phyloP scores from a whole-genome alignment of 2,113 vertebrate species.

The Embiotoca jacksoni region DNA sequence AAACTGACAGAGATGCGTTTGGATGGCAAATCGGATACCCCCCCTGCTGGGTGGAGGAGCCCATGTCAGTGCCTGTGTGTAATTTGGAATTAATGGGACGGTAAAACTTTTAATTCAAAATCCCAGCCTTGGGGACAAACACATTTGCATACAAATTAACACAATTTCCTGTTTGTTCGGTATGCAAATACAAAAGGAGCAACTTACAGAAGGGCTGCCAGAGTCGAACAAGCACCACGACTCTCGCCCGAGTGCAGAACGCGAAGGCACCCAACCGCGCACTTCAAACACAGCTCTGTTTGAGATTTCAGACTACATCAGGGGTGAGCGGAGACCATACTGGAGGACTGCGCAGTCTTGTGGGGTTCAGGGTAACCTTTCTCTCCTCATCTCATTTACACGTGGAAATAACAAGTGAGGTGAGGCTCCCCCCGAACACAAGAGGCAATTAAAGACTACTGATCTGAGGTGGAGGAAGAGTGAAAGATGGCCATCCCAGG shows the following conservation, averaged over 20 bases:
- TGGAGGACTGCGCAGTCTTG: constrained; percentile 61
- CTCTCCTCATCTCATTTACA: constrained; percentile 78
- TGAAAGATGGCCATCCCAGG: constrained; percentile 49
- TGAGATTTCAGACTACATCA: constrained; percentile 74
- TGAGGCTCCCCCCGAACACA: constrained; percentile 65
- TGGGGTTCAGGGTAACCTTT: constrained; percentile 75
- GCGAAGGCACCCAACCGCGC: constrained; percentile 77
- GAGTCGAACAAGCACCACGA: constrained; percentile 69
- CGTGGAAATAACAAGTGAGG: constrained; percentile 79
- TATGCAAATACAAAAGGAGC: constrained; percentile 84
- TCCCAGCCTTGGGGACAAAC: constrained; percentile 84
- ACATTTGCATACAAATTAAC: constrained; percentile 90
- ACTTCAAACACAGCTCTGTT: constrained; percentile 80
- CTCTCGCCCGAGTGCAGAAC: constrained; percentile 51
- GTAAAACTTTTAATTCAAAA: constrained; percentile 88
- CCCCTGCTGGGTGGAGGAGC: constrained; percentile 68
- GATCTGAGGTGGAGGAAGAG: constrained; percentile 45
- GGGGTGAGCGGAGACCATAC: constrained; percentile 64
- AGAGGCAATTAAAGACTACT: constrained; percentile 75
- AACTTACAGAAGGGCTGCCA: constrained; percentile 73
- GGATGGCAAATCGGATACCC: constrained; percentile 70
- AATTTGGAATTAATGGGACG: constrained; percentile 87
- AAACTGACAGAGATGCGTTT: constrained; percentile 74
- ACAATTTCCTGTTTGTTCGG: constrained; percentile 88
- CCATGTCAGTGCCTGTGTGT: constrained; percentile 82